Percentiles rank a stretch among this genome's conserved stretches.
Evolutionary conservation across 2,888 invertebrate species (phyloP).

Genomic region (Cordilura impudica): DNA sequence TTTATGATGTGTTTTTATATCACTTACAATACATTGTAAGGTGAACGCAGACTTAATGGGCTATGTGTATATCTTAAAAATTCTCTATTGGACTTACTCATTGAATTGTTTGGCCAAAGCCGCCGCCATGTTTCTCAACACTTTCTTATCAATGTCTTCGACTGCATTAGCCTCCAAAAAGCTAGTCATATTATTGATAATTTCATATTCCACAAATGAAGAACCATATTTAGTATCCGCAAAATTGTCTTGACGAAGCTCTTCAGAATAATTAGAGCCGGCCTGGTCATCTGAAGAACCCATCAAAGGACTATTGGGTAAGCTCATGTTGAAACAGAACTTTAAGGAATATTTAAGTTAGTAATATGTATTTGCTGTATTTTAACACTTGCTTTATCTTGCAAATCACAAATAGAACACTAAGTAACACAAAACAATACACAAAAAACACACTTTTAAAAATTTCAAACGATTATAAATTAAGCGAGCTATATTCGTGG

Average conservation of each 20-base stretch:
- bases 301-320: background rate
- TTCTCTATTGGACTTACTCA: constrained; percentile 66
- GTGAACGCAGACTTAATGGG: no score
- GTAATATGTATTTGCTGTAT: background rate
- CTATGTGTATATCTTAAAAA: background rate
- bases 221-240: background rate
- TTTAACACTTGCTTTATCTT: background rate
- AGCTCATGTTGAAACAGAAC: constrained; percentile 21
- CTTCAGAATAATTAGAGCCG: background rate
- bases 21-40: no score
- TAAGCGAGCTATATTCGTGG: no score
- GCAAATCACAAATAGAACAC: background rate
- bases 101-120: constrained; percentile 71
- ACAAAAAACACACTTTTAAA: background rate
- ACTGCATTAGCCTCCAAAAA: constrained; percentile 72
- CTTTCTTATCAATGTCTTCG: constrained; percentile 68
- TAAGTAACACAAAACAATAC: background rate
- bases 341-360: background rate
- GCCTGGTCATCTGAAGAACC: background rate
- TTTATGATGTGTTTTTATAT: no score
- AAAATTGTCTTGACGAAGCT: background rate
- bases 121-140: constrained; percentile 70
- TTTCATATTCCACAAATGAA: constrained; percentile 65
- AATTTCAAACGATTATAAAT: background rate
- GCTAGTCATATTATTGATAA: constrained; percentile 72